These are phyloP conservation scores for Pterophyllum scalare DNA, from an alignment of 2,113 vertebrate genomes.

Conservation along the genomic window DNA sequence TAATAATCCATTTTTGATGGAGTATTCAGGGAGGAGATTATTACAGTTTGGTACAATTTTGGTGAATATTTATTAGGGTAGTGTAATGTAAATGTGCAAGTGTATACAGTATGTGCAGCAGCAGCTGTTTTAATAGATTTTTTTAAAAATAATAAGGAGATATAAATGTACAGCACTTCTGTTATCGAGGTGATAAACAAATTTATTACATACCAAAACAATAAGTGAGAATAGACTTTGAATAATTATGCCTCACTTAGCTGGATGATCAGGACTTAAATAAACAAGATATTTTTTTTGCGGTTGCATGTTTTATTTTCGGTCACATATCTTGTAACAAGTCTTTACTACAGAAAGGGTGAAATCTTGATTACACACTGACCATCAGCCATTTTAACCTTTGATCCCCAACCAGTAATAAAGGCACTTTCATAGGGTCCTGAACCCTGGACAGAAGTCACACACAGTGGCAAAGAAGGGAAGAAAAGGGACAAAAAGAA, in stretches of 20 bases:
- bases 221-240: too few relatives aligned
- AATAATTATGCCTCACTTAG: too few relatives aligned
- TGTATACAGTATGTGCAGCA: not conserved
- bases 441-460: constrained; percentile 52
- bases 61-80: too few relatives aligned
- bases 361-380: constrained; percentile 59
- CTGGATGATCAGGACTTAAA: not conserved
- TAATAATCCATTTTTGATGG: not conserved
- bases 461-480: constrained; percentile 31
- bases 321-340: constrained; percentile 9
- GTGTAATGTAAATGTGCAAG: not conserved
- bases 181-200: not conserved
- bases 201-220: not conserved
- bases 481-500: constrained; percentile 50
- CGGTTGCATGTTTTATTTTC: not conserved
- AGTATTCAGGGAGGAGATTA: not conserved
- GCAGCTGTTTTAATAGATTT: not conserved
- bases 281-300: not conserved
- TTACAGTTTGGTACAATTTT: not conserved
- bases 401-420: constrained; percentile 26
- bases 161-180: not conserved
- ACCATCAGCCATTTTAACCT: constrained; percentile 50
- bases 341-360: constrained; percentile 18
- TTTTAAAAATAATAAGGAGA: not conserved
- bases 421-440: constrained; percentile 13